Base-by-base conservation (phyloP, 2,888 invertebrate genomes). In the Aelia acuminata region DNA sequence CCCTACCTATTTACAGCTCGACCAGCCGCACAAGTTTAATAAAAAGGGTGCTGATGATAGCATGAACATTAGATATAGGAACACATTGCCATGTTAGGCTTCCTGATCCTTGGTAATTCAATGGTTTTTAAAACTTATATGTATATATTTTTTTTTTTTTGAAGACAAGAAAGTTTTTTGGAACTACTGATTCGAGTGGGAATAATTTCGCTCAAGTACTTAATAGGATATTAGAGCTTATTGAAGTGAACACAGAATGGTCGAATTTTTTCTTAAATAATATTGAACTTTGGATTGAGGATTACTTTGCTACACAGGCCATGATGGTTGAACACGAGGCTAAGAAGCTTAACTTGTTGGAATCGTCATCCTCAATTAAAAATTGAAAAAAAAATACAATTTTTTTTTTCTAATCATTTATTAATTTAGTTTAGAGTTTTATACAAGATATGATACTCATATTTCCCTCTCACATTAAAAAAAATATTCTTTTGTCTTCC, bases 281-380 rank as follows among this genome's bases (percentile, higher is more conserved):
- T 26, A 50, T 53, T 7, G 43, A n/a, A 26, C 31, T 39, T 57
- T 86, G 86, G 86, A 39, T 86, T 26, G 63, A 63, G 63, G 63
- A 86, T 1, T 63, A 63, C 13, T 15, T 86, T 18, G 39, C 39
- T 11, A 39, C 50, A 5, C 63, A 86, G n/a, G n/a, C 63, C 15
- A 3, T 63, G 1, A 18, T 22, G 26, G 13, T 86, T 57, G 47
- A 86, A n/a, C 47, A 20, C 5, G 86, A 86, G 7, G 13, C 50
- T 53, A 26, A 85, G 35, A 48, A 85, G 35, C 15, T 20, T 11
- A 11, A 85, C n/a, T 49, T 85, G 15, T 10, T 85, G 35, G 39
- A 39, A 39, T 22, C 39, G 22, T 39, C 75, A 39, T 63, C n/a
- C 7, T 39, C 22, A 57, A 15, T 26, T 57, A 22, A 39, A 75